Percentiles rank a stretch among this genome's conserved stretches.
phyloP scores from a whole-genome alignment of 2,113 vertebrate genomes.

The Ginglymostoma cirratum region DNA sequence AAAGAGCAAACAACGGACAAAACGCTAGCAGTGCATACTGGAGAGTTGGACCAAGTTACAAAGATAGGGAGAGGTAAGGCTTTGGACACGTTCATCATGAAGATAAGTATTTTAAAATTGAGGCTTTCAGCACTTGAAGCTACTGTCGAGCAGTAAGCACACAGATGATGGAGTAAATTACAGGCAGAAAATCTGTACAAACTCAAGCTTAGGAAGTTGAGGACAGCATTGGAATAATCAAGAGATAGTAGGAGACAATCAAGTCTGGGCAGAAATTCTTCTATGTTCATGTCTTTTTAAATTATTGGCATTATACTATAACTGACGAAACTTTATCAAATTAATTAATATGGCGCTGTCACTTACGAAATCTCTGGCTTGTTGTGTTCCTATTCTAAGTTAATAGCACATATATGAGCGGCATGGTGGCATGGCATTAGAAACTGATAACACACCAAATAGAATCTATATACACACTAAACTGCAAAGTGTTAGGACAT shows the following conservation, averaged over 20 bases:
- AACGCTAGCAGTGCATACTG: not conserved
- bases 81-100: not conserved
- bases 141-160: not conserved
- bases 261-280: not conserved
- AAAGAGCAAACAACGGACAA: not conserved
- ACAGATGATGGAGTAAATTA: not conserved
- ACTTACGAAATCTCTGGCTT: not conserved
- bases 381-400: not conserved
- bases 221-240: too few species aligned
- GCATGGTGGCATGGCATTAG: not conserved
- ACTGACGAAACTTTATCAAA: not conserved
- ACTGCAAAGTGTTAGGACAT: not conserved
- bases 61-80: not conserved
- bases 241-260: not conserved
- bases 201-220: not conserved
- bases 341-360: not conserved
- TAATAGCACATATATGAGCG: not conserved
- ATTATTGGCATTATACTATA: not conserved
- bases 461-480: not conserved
- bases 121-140: not conserved
- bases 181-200: not conserved
- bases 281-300: not conserved
- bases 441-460: not conserved
- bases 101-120: not conserved
- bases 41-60: not conserved